Base-by-base conservation (phyloP, 2,797 vertebrate species). In the Clarias platycephalus region DNA sequence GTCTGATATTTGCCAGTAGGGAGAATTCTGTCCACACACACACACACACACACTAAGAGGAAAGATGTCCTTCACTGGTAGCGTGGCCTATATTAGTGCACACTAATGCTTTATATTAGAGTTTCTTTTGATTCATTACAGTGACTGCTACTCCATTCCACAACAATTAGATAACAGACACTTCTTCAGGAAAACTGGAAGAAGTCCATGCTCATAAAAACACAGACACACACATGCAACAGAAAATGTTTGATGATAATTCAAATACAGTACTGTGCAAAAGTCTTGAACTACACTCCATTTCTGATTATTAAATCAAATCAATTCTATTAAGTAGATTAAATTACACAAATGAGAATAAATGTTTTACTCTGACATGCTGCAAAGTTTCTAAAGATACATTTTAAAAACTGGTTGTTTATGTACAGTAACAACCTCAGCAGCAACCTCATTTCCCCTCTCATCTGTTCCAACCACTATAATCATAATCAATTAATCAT, bases 101-200 rank as follows among this genome's bases (percentile, higher is more conserved):
- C 85, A 80, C 83, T 86, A 88, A 90, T 88, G 37, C 80, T 91
- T 90, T 89, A 88, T 62, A 86, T 86, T 90, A 90, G 82, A 82
- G 68, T 83, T 70, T 89, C 84, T 89, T 92, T 89, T 74, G 7
- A 60, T 76, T 82, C 83, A 83, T 84, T 87, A 16, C 28, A 28
- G 57, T 71, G 79, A 83, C 88, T 88, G 90, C 85, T 85, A 83
- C 88, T 63, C 85, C 86, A 44, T 44, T 66, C 88, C 86, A 53
- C 49, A 53, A 53, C 49, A 53, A 53, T 53, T 53, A 53, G 49
- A 71, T 24, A n/a, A n/a, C 49, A 44, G 20, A 34, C 10, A 4
- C 31, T 37, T 40, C 57, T 40, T 44, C 55, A 28, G 68, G 55
- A 82, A 82, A 82, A 53, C 49, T 81, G 28, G 18, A 81, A 68